Evolutionary conservation across 1,140 invertebrate genomes (phyloP).

Genomic region (Drosophila elegans): DNA sequence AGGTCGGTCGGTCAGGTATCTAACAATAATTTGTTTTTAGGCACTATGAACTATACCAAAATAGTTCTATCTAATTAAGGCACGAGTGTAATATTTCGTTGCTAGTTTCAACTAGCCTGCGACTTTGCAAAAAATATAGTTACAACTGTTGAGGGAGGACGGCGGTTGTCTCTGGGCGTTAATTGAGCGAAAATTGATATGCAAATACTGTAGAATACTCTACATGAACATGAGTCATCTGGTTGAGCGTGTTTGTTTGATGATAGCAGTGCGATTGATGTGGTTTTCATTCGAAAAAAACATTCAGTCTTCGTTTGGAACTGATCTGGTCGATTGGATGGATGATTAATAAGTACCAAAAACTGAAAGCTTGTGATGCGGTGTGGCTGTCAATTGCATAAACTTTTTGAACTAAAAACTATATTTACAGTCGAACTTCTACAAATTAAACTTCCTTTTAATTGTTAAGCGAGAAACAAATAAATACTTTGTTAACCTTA

Average conservation of each 20-base stretch:
- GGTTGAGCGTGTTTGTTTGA: slow-evolving; percentile 58
- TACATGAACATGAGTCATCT: slow-evolving; percentile 60
- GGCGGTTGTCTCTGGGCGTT: slow-evolving; percentile 43
- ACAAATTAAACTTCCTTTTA: neutral
- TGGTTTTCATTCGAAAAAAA: slow-evolving; percentile 35
- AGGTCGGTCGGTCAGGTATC: slow-evolving; percentile 44
- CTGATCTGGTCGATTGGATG: slow-evolving; percentile 52
- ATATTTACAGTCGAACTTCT: slow-evolving; percentile 34
- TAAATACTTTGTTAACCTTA: neutral
- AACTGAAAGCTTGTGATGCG: slow-evolving; percentile 57
- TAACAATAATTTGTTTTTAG: slow-evolving; percentile 48
- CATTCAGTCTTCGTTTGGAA: slow-evolving; percentile 46
- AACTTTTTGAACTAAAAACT: slow-evolving; percentile 67
- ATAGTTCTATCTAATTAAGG: slow-evolving; percentile 73
- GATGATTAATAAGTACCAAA: slow-evolving; percentile 79
- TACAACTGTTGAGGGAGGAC: slow-evolving; percentile 15
- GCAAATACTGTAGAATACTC: slow-evolving; percentile 54
- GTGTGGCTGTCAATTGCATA: slow-evolving; percentile 68
- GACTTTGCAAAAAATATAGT: slow-evolving; percentile 27
- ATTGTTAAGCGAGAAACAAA: neutral
- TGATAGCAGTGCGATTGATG: slow-evolving; percentile 26
- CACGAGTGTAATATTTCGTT: slow-evolving; percentile 59
- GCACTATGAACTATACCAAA: slow-evolving; percentile 63
- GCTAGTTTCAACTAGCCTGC: slow-evolving; percentile 59
- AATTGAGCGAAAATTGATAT: slow-evolving; percentile 75